Conservation (phyloP, 1,140 invertebrate species). For the Hylaeus anthracinus region DNA sequence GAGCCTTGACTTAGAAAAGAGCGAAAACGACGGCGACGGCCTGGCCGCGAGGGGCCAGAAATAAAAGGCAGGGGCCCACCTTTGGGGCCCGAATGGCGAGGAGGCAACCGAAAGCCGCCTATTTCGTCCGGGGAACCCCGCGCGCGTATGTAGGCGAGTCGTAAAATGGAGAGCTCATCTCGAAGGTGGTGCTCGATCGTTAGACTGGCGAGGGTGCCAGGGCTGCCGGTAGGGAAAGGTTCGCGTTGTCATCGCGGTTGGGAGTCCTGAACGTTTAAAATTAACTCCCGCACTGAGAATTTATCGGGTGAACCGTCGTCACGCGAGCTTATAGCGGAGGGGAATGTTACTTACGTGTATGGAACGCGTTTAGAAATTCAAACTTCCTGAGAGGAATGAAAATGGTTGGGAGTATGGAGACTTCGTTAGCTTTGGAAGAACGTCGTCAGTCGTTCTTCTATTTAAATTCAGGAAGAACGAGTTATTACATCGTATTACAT, state of each 20-base stretch:
- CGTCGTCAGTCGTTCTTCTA: too few relatives aligned
- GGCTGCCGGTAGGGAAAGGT: not conserved
- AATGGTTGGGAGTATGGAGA: too few relatives aligned
- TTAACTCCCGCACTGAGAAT: conserved; percentile 52
- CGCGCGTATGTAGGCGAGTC: conserved; percentile 21
- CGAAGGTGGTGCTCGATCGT: conserved; percentile 13
- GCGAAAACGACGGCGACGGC: conserved; percentile 37
- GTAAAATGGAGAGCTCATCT: conserved; percentile 67
- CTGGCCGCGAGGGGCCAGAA: conserved; percentile 9
- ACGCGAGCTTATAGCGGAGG: conserved; percentile 47
- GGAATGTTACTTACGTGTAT: conserved; percentile 37
- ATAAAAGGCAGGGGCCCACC: conserved; percentile 45
- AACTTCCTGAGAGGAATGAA: too few relatives aligned
- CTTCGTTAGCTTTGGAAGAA: too few relatives aligned
- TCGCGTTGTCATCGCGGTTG: conserved; percentile 56
- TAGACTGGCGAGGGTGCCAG: not conserved
- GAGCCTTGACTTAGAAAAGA: conserved; percentile 48
- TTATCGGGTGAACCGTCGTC: conserved; percentile 43
- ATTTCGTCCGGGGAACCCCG: conserved; percentile 45
- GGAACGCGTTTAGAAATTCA: not conserved
- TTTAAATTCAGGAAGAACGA: too few relatives aligned
- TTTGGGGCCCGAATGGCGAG: conserved; percentile 22
- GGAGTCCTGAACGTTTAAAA: conserved; percentile 60
- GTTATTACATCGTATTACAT: too few relatives aligned
- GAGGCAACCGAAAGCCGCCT: conserved; percentile 54